Evolutionary conservation across 1,140 invertebrate genomes (phyloP), one percentile per base, ranked within the genome.

Genomic region (Bombus turneri): DNA sequence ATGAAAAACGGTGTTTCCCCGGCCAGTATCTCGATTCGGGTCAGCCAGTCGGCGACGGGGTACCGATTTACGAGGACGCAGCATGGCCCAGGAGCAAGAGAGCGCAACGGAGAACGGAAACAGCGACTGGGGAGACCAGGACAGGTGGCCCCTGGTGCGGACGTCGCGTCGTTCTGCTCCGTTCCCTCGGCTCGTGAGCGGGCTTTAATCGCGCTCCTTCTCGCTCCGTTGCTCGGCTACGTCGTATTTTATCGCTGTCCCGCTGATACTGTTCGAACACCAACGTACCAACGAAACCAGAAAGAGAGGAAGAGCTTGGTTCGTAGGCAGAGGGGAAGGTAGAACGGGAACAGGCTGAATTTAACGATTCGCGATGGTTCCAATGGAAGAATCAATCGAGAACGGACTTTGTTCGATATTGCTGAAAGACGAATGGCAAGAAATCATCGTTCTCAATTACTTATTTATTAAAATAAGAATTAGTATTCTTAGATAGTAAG

Each of bases 171-270:
- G 74, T 76, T 84, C 57, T 68, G 81, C 47, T 77, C 39, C 57
- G 81, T 84, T 86, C 81, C 39, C 87, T 73, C 74, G 31, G 12
- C 62, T 77, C 81, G 81, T 64, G 78, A 89, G 78, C 74, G 64
- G 88, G 53, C 83, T 86, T 89, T 83, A 89, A 88, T 89, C 87
- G 79, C 64, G 37, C 34, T 37, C 87, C 75, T 88, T 88, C 87
- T 88, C 78, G 73, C 59, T 74, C 73, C 62, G 59, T 59, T 73
- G 28, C n/a, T 25, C 43, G n/a, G 13, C 59, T 34, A 77, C 68
- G 76, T 85, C 75, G 71, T 85, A 87, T 84, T 84, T 84, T 68
- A 78, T 87, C 82, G 57, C 57, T 22, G 43, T 47, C 66, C 47
- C 81, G 41, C 31, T 28, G 76, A 8, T 10, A 31, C 25, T 12